phyloP scores from a whole-genome alignment of 2,113 vertebrate species.

The Gobius niger region DNA sequence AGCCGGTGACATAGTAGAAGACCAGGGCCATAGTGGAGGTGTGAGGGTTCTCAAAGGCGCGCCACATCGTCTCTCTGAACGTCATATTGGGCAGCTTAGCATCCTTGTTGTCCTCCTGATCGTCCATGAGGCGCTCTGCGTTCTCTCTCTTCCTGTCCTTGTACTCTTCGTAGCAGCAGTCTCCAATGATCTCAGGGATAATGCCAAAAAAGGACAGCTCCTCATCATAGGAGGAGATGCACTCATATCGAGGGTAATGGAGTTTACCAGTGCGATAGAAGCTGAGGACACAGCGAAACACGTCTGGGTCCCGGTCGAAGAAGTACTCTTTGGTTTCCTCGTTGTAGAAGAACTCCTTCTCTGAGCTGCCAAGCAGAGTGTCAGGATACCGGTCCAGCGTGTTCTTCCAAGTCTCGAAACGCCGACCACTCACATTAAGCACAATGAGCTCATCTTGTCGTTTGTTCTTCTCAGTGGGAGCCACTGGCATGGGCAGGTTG shows the following conservation, averaged over 20 bases:
- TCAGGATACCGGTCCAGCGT: slow-evolving; percentile 96
- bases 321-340: slow-evolving; percentile 99
- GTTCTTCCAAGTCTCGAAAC: slow-evolving; percentile 98
- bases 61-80: slow-evolving; percentile 97
- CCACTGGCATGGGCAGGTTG: slow-evolving; percentile 96
- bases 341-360: slow-evolving; percentile 99
- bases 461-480: slow-evolving; percentile 90
- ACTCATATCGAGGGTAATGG: slow-evolving; percentile 95
- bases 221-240: slow-evolving; percentile 95
- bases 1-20: slow-evolving; percentile 99
- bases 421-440: slow-evolving; percentile 93
- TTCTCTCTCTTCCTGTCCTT: slow-evolving; percentile 97
- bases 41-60: slow-evolving; percentile 98
- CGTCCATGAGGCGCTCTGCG: slow-evolving; percentile 92
- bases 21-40: slow-evolving; percentile 98
- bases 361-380: slow-evolving; percentile 95
- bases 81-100: slow-evolving; percentile 90
- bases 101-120: slow-evolving; percentile 95
- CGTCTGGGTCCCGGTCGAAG: slow-evolving; percentile 95
- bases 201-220: slow-evolving; percentile 99
- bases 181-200: slow-evolving; percentile 94
- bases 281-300: slow-evolving; percentile 94
- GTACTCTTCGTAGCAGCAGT: slow-evolving; percentile 99
- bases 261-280: slow-evolving; percentile 98
- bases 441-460: slow-evolving; percentile 91